phyloP scores from a whole-genome alignment of 2,888 invertebrate species.

The Euphydryas editha region DNA sequence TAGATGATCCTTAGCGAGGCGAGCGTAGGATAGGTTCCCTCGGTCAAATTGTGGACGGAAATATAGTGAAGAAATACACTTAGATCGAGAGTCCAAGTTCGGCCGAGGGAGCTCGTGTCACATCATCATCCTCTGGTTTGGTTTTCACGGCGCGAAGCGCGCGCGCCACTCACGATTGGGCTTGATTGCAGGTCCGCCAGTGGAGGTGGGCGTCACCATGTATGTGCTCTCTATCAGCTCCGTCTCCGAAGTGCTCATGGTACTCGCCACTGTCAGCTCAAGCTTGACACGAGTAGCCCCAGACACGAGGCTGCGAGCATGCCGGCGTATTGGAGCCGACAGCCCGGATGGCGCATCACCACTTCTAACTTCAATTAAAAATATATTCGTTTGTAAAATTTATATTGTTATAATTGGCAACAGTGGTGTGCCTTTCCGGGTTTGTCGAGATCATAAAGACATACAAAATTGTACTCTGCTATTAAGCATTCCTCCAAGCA shows the following conservation, averaged over 20 bases:
- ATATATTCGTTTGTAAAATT: slow-evolving; percentile 16
- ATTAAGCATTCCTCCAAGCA: slow-evolving; percentile 63
- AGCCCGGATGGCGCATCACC: slow-evolving; percentile 51
- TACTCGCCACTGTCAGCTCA: slow-evolving; percentile 93
- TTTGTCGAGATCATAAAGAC: slow-evolving; percentile 58
- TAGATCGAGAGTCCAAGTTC: slow-evolving; percentile 50
- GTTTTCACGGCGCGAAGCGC: slow-evolving; percentile 64
- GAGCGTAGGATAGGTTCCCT: slow-evolving; percentile 56
- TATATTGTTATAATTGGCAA: slow-evolving; percentile 33
- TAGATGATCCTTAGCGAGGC: slow-evolving; percentile 59
- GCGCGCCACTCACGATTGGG: slow-evolving; percentile 76
- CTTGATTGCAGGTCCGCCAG: slow-evolving; percentile 95
- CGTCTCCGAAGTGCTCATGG: slow-evolving; percentile 99
- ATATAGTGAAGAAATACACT: slow-evolving; percentile 48
- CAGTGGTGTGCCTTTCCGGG: slow-evolving; percentile 62
- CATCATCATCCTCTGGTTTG: slow-evolving; percentile 64
- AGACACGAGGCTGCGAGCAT: slow-evolving; percentile 83
- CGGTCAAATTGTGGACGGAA: slow-evolving; percentile 55
- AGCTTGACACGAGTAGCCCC: slow-evolving; percentile 76
- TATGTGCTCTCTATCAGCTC: slow-evolving; percentile 99
- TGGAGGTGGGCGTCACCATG: slow-evolving; percentile 99
- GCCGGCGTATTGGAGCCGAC: slow-evolving; percentile 65
- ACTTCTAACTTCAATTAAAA: slow-evolving; percentile 8
- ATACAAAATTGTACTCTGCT: slow-evolving; percentile 64
- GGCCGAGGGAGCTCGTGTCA: slow-evolving; percentile 90